Conservation (phyloP, 35 echinoderm and acorn worm species). For the Antedon bifida region DNA sequence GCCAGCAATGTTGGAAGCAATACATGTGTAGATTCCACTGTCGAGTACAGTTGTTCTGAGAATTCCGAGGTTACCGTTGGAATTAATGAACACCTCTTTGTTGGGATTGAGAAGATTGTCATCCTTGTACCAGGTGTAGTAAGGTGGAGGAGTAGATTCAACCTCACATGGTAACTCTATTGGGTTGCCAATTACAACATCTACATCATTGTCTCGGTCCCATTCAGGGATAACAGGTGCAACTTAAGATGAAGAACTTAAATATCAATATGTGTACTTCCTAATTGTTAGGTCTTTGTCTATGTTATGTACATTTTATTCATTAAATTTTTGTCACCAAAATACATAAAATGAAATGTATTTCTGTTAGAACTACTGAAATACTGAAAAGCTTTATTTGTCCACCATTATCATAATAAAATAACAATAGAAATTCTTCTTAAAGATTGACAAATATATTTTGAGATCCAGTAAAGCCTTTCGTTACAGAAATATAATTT, state of each 20-base stretch:
- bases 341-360: too few species aligned
- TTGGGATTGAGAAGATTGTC: conserved; percentile 12
- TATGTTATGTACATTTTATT: too few species aligned
- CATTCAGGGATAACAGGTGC: neutral
- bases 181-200: conserved; percentile 16
- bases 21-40: conserved; percentile 71
- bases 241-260: neutral
- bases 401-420: too few species aligned
- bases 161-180: conserved; percentile 61
- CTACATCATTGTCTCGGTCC: neutral
- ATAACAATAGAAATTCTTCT: too few species aligned
- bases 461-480: too few species aligned
- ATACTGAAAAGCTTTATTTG: too few species aligned
- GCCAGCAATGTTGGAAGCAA: conserved; percentile 66
- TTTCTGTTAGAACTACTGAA: too few species aligned
- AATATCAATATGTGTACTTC: too few species aligned
- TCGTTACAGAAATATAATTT: too few species aligned
- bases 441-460: too few species aligned
- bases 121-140: conserved; percentile 54
- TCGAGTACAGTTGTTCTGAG: conserved; percentile 30
- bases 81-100: conserved; percentile 1
- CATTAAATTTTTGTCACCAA: too few species aligned
- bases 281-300: conserved; percentile 10
- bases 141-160: conserved; percentile 37
- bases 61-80: conserved; percentile 37